These are phyloP conservation scores for Ichneumon xanthorius DNA, from an alignment of 2,888 invertebrate genomes.

Conservation along the genomic window DNA sequence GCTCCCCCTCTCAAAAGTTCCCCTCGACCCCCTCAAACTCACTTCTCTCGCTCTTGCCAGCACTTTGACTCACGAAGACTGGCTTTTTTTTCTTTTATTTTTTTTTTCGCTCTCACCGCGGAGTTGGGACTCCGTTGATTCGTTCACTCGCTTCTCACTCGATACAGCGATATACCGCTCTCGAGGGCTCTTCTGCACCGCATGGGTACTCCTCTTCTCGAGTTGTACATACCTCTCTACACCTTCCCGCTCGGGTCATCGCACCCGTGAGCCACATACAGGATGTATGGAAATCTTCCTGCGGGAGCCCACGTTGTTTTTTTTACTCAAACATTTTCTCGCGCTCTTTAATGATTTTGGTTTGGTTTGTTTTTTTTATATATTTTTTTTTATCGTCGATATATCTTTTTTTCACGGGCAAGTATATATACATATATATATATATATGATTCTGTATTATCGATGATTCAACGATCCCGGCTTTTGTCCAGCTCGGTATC, in stretches of 20 bases:
- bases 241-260: slow-evolving; percentile 63
- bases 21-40: neutral
- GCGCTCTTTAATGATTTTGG: neutral
- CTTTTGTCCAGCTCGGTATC: slow-evolving; percentile 19
- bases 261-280: slow-evolving; percentile 65
- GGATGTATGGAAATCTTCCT: slow-evolving; percentile 58
- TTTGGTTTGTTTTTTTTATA: neutral
- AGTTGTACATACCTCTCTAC: slow-evolving; percentile 35
- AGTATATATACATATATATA: neutral
- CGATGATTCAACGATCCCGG: slow-evolving; percentile 47
- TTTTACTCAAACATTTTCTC: neutral
- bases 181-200: slow-evolving; percentile 40
- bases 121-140: slow-evolving; percentile 39
- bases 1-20: neutral
- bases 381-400: neutral
- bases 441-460: neutral
- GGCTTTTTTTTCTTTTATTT: neutral
- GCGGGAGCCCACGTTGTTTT: slow-evolving; percentile 2
- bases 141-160: slow-evolving; percentile 18
- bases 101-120: slow-evolving; percentile 21
- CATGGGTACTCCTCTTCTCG: slow-evolving; percentile 25
- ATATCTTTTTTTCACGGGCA: neutral
- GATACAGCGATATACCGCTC: slow-evolving; percentile 39
- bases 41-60: slow-evolving; percentile 41
- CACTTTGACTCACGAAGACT: neutral